Evolutionary conservation across 2,888 invertebrate genomes (phyloP).

Genomic region (Aspidiotus destructor): DNA sequence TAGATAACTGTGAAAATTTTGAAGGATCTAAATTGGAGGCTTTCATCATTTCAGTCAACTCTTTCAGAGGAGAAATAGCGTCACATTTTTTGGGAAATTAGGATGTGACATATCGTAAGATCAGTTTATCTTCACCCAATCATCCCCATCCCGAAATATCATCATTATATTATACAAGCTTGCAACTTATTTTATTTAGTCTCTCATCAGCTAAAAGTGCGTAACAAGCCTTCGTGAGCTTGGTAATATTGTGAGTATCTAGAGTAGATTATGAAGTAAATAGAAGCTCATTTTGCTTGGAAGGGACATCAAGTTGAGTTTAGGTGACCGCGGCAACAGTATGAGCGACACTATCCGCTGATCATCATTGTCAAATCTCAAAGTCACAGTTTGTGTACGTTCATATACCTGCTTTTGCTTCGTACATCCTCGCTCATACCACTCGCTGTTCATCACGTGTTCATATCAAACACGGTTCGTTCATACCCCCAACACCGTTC

Average conservation of each 20-base stretch:
- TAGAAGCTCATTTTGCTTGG: too few relatives aligned
- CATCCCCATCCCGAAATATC: conserved; percentile 36
- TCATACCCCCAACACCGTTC: too few relatives aligned
- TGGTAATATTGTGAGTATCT: not conserved
- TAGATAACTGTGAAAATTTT: conserved; percentile 34
- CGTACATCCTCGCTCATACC: too few relatives aligned
- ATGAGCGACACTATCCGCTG: too few relatives aligned
- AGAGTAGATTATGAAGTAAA: too few relatives aligned
- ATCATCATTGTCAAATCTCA: too few relatives aligned
- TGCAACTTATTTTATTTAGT: conserved; percentile 36
- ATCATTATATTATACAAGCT: conserved; percentile 36
- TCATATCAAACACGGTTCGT: too few relatives aligned
- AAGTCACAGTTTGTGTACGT: too few relatives aligned
- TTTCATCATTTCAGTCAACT: not conserved
- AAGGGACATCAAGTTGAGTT: too few relatives aligned
- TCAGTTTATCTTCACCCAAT: conserved; percentile 32
- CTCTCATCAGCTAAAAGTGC: conserved; percentile 35
- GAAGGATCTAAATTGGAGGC: conserved; percentile 29
- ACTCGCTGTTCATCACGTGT: too few relatives aligned
- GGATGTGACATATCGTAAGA: conserved; percentile 35
- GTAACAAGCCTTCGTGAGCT: not conserved
- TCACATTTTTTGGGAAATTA: conserved; percentile 34
- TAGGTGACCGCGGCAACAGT: too few relatives aligned
- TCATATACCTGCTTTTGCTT: too few relatives aligned
- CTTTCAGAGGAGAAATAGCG: conserved; percentile 34